Evolutionary conservation across 1,140 invertebrate species (phyloP).

Genomic region (Drosophila ogumai): DNA sequence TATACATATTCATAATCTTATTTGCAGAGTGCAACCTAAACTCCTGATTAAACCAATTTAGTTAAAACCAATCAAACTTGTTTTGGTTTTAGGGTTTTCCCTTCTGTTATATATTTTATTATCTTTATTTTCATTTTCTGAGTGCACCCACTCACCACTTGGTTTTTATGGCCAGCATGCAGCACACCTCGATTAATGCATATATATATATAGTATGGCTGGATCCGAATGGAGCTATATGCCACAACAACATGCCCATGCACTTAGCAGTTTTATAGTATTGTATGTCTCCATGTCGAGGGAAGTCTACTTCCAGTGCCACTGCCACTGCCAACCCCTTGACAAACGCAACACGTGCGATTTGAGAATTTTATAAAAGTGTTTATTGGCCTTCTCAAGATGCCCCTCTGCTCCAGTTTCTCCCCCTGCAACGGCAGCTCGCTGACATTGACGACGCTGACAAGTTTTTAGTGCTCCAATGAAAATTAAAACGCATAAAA

Average conservation of each 20-base stretch:
- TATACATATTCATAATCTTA: not conserved
- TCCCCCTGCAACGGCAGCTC: slow-evolving; percentile 23
- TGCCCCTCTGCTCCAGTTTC: slow-evolving; percentile 26
- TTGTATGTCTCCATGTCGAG: slow-evolving; percentile 38
- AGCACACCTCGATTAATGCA: slow-evolving; percentile 59
- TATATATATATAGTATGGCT: slow-evolving; percentile 21
- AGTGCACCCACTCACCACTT: slow-evolving; percentile 42
- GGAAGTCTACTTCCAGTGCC: not conserved
- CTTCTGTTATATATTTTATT: not conserved
- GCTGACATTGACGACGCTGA: slow-evolving; percentile 67
- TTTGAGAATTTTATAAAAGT: slow-evolving; percentile 80
- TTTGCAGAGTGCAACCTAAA: too few species aligned
- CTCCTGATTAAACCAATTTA: not conserved
- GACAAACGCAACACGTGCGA: slow-evolving; percentile 79
- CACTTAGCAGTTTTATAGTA: slow-evolving; percentile 77
- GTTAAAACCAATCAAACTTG: too few species aligned
- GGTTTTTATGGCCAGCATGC: slow-evolving; percentile 55
- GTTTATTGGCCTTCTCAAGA: slow-evolving; percentile 69
- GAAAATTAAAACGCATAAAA: slow-evolving; percentile 78
- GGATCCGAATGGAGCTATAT: slow-evolving; percentile 32
- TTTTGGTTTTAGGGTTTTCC: not conserved
- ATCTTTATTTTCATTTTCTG: slow-evolving; percentile 19
- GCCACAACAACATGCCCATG: slow-evolving; percentile 72
- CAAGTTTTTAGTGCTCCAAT: slow-evolving; percentile 72
- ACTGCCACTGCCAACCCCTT: slow-evolving; percentile 67